A percentile compares a stretch with the other conserved stretches of the same genome.
Evolutionary conservation across 2,113 vertebrate species (phyloP).

Genomic region (Phalacrocorax aristotelis): DNA sequence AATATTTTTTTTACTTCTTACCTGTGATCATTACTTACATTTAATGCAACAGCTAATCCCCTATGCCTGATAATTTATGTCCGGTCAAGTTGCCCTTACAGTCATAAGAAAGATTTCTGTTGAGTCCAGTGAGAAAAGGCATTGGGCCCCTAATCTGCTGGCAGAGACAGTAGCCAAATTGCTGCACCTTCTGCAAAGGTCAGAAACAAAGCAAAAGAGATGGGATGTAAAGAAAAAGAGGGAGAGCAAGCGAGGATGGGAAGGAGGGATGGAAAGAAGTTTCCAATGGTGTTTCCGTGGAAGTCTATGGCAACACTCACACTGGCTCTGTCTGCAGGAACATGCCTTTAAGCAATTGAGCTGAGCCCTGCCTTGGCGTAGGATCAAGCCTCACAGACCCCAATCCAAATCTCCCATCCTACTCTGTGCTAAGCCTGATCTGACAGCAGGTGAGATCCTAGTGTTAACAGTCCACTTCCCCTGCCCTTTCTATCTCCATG

Average conservation of each 20-base stretch:
- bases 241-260: neutral
- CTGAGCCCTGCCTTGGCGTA: neutral
- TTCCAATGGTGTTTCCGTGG: accelerated
- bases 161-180: neutral
- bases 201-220: neutral
- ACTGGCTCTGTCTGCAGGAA: neutral
- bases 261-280: neutral
- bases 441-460: constrained; percentile 11
- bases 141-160: neutral
- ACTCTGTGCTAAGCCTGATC: neutral
- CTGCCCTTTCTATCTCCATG: neutral
- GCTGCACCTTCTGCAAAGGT: neutral
- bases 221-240: neutral
- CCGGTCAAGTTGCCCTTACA: neutral
- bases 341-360: neutral
- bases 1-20: constrained; percentile 18
- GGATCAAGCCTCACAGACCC: neutral
- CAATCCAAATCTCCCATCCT: neutral
- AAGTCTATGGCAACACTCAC: neutral
- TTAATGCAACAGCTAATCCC: neutral
- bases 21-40: constrained; percentile 1
- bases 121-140: neutral
- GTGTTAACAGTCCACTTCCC: neutral
- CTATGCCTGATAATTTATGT: constrained; percentile 3
- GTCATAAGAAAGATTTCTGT: neutral